Evolutionary conservation across 2,113 vertebrate species (phyloP), one percentile per base, ranked within the genome.

Genomic region (Pterocles gutturalis): DNA sequence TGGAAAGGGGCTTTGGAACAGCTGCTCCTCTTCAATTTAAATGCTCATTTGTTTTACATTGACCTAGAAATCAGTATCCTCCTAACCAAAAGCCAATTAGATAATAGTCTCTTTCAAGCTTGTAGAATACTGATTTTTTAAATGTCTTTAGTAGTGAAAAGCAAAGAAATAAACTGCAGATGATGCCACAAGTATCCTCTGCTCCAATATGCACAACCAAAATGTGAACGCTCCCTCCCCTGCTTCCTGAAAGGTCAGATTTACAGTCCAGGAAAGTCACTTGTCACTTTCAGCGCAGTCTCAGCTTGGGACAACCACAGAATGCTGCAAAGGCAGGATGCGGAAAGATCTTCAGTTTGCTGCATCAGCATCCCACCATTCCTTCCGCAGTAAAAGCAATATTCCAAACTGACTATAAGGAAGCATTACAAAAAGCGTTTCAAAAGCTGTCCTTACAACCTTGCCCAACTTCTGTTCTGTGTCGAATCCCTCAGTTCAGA

Each of bases 51-150:
- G 97, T 97, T 97, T 98, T 95, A 97, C 83, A 96, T 66, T 97
- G 97, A 98, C 97, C 97, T 96, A 98, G 96, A 97, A 97, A 98
- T 97, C 97, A 98, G 97, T 93, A 97, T 96, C 94, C 91, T 96
- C 84, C 93, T 94, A 97, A 97, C 94, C 94, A 97, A 97, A 97
- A 98, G 96, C 95, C 96, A 98, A 97, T 98, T 97, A 97, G 92
- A 96, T 97, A 98, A 97, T 97, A 94, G 93, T 86, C 60, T 94
- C 94, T 95, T 96, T 95, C 90, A 96, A 96, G 96, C 94, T 90
- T 83, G 86, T 51, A 91, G 90, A 95, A 98, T 94, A 93, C 93
- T 92, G 81, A 96, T 98, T 94, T 94, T 87, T 49, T 69, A 84
- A 95, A 95, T 82, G 87, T 86, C 34, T 96, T 95, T 76, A 91